phyloP scores from a whole-genome alignment of 1,140 invertebrate species.

The Lordiphosa clarofinis region DNA sequence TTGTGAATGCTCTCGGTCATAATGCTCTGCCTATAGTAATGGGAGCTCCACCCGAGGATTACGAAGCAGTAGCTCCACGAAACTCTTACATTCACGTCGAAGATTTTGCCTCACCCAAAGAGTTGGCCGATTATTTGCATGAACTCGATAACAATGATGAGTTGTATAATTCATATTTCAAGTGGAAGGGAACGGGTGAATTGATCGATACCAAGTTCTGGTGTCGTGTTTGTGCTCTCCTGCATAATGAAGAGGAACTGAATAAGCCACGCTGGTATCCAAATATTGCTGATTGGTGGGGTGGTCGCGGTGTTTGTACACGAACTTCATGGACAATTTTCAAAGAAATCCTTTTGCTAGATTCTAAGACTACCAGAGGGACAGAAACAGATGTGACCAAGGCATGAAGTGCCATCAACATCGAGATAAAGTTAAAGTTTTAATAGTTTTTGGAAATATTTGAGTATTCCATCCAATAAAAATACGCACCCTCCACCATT shows the following conservation, averaged over 20 bases:
- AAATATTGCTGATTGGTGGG: constrained; percentile 93
- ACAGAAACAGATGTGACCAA: no score
- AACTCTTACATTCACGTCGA: constrained; percentile 96
- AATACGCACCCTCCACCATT: not conserved
- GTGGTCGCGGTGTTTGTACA: constrained; percentile 87
- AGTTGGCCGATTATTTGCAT: constrained; percentile 92
- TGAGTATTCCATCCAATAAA: no score
- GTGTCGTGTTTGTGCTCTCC: constrained; percentile 95
- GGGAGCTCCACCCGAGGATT: constrained; percentile 95
- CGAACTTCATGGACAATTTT: constrained; percentile 84
- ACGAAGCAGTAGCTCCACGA: constrained; percentile 91
- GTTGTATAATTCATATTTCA: constrained; percentile 95
- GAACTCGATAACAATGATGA: constrained; percentile 91
- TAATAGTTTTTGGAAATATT: no score
- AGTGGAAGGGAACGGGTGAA: constrained; percentile 95
- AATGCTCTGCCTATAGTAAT: constrained; percentile 96
- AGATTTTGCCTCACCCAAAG: constrained; percentile 92
- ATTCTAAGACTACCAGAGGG: no score
- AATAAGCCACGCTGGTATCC: constrained; percentile 85
- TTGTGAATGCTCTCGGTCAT: constrained; percentile 94
- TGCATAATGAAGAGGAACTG: constrained; percentile 87
- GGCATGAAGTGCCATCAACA: no score
- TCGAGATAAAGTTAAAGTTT: no score
- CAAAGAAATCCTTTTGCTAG: constrained; percentile 41
- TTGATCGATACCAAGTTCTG: constrained; percentile 97